phyloP scores from a whole-genome alignment of 2,113 vertebrate genomes.

The Crotalus viridis region DNA sequence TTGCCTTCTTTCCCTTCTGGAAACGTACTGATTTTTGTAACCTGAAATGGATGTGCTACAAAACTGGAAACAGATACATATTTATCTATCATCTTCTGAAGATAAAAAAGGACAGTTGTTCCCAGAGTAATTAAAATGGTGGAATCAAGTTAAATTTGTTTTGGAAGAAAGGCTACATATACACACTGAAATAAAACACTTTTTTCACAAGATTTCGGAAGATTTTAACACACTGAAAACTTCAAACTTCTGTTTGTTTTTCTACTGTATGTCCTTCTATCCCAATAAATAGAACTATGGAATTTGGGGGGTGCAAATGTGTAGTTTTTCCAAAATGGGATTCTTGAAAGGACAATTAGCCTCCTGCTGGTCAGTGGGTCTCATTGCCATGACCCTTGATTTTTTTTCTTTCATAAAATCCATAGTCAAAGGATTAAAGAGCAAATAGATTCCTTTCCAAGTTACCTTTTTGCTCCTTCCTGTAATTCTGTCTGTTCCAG shows the following conservation, averaged over 20 bases:
- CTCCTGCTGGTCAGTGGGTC: neutral
- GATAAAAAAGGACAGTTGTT: neutral
- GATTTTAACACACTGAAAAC: neutral
- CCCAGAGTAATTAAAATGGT: conserved; percentile 29
- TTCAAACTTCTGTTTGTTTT: neutral
- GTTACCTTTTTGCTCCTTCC: neutral
- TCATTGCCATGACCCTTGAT: conserved; percentile 11
- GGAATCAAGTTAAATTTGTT: conserved; percentile 13
- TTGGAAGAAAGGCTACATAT: neutral
- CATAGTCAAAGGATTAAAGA: conserved; percentile 4
- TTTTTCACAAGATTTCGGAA: neutral
- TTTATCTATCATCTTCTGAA: conserved; percentile 29
- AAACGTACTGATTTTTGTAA: neutral
- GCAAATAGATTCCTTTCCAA: neutral
- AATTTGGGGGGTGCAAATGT: neutral
- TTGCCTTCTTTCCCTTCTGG: conserved; percentile 41
- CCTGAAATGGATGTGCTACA: conserved; percentile 13
- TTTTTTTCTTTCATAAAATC: conserved; percentile 7
- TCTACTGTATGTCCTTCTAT: neutral
- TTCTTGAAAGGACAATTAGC: neutral
- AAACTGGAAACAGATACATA: neutral
- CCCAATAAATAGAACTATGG: neutral
- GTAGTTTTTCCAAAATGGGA: neutral
- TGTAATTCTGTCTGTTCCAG: neutral
- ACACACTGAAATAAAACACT: neutral